Evolutionary conservation across 1,140 invertebrate genomes (phyloP), one percentile per base, ranked within the genome.

Genomic region (Dendroctonus valens): DNA sequence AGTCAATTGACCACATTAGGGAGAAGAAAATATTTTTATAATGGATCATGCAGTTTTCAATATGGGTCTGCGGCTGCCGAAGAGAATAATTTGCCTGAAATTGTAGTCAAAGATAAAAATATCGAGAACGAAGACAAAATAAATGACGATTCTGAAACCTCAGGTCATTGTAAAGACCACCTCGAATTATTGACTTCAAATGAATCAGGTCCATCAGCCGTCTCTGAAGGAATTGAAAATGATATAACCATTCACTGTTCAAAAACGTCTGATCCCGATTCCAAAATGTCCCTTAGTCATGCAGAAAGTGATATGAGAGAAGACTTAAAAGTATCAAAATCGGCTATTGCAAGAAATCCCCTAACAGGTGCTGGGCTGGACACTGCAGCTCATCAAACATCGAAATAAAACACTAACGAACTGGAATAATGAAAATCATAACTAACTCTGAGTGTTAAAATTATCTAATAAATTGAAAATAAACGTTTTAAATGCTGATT

Each of bases 291-390:
- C 8, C 11, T 41, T 53, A 57, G 54, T 50, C 39, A 44, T 37
- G 60, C 48, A 61, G 11, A 39, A 15, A 15, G 14, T 4, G 46
- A 39, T 11, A 49, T 7, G 12, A 60, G 50, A 14, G 57, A 44
- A 26, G 40, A 59, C 40, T 9, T 58, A 12, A 39, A 41, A 51
- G 59, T 64, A 14, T 12, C 14, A 9, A 53, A 61, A 12, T 74
- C 73, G 5, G 67, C 50, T 12, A 74, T 74, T 62, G 41, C 54
- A 14, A 69, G 73, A 52, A 74, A 74, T 60, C 71, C 71, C n/a
- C 14, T 74, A 12, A 74, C 73, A 8, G 73, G 73, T 4, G 73
- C 59, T 3, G 73, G 73, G 0, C 57, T 74, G 44, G 71, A 74
- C 55, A 63, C 53, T 6, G 50, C 65, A 26, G 50, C 69, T n/a